phyloP scores from a whole-genome alignment of 2,113 vertebrate species.

The Lycocorax pyrrhopterus region DNA sequence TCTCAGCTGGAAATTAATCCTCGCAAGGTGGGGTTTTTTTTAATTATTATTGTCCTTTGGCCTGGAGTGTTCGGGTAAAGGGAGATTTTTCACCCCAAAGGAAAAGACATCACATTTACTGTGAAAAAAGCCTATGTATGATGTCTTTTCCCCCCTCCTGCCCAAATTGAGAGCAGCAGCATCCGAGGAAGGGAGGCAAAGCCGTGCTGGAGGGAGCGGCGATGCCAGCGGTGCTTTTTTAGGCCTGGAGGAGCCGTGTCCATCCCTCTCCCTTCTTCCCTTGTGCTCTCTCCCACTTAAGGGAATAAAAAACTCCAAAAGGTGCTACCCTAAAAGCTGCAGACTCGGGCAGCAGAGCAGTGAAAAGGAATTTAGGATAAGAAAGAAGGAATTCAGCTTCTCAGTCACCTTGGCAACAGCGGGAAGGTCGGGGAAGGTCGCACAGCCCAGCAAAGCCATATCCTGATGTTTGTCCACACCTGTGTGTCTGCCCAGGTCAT shows the following conservation, averaged over 20 bases:
- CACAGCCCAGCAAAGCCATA: slow-evolving; percentile 34
- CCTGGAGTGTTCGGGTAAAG: neutral
- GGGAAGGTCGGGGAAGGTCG: slow-evolving; percentile 7
- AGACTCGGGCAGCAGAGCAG: neutral
- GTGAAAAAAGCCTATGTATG: slow-evolving; percentile 52
- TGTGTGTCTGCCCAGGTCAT: slow-evolving; percentile 69
- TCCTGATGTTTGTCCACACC: neutral
- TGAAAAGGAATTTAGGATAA: neutral
- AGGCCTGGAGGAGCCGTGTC: neutral
- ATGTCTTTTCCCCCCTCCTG: slow-evolving; percentile 30
- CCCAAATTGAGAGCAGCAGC: neutral
- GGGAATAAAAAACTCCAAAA: neutral
- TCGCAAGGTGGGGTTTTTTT: neutral
- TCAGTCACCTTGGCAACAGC: neutral
- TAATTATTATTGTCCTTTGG: neutral
- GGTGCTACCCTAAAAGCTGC: neutral
- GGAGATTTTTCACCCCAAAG: neutral
- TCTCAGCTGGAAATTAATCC: neutral
- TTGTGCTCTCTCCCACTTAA: neutral
- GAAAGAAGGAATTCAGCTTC: slow-evolving; percentile 1
- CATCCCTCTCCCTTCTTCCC: neutral
- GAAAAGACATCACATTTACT: slow-evolving; percentile 50
- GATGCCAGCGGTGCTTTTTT: neutral
- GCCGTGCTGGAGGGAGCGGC: neutral
- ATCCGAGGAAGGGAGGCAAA: neutral